Conservation (phyloP, 2,888 invertebrate species). For the Euplagia quadripunctaria region DNA sequence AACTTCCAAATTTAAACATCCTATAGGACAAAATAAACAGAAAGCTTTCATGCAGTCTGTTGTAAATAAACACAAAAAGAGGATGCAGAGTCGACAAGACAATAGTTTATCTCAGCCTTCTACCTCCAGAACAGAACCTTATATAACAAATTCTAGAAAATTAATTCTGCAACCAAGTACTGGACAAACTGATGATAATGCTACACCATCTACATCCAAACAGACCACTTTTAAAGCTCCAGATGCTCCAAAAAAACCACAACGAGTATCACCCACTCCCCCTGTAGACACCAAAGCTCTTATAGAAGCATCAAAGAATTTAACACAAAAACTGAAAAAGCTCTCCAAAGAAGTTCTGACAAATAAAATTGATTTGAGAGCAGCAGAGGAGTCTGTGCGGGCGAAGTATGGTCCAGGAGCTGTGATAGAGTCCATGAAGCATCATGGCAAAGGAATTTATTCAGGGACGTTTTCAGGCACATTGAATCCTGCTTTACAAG, state of each 20-base stretch:
- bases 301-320: conserved; percentile 96
- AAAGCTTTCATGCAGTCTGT: conserved; percentile 85
- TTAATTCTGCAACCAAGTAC: conserved; percentile 72
- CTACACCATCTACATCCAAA: conserved; percentile 78
- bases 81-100: conserved; percentile 77
- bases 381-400: conserved; percentile 82
- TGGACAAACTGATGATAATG: conserved; percentile 70
- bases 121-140: conserved; percentile 79
- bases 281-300: conserved; percentile 91
- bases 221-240: conserved; percentile 73
- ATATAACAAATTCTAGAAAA: conserved; percentile 75
- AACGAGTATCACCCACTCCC: conserved; percentile 72
- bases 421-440: conserved; percentile 96
- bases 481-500: conserved; percentile 96
- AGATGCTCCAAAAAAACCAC: conserved; percentile 76
- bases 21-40: conserved; percentile 83
- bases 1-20: conserved; percentile 84
- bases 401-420: conserved; percentile 89
- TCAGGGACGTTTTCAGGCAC: conserved; percentile 99
- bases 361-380: conserved; percentile 86
- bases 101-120: conserved; percentile 74
- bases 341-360: conserved; percentile 96
- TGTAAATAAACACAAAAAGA: conserved; percentile 84
- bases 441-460: conserved; percentile 97
- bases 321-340: conserved; percentile 96